These are phyloP conservation scores for Horisme vitalbata DNA, from an alignment of 2,888 invertebrate genomes.

Conservation along the genomic window DNA sequence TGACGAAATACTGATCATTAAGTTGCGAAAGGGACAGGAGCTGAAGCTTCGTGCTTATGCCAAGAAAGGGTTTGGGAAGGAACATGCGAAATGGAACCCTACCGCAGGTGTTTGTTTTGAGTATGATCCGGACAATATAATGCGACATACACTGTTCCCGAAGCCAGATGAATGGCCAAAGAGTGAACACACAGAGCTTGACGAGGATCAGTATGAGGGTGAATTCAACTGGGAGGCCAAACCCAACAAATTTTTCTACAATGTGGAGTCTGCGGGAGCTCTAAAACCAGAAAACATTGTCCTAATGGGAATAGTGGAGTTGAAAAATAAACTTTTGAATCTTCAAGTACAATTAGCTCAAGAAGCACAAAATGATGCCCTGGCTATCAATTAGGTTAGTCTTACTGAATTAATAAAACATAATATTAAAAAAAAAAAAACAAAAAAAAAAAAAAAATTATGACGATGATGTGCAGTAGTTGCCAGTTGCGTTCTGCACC, in stretches of 20 bases:
- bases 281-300: slow-evolving; percentile 98
- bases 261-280: slow-evolving; percentile 97
- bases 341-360: slow-evolving; percentile 96
- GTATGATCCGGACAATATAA: slow-evolving; percentile 99
- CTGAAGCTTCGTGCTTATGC: slow-evolving; percentile 97
- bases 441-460: too few species aligned
- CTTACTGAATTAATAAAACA: slow-evolving; percentile 9
- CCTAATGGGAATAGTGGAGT: slow-evolving; percentile 94
- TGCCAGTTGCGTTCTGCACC: too few species aligned
- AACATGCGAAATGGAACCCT: slow-evolving; percentile 99
- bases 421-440: too few species aligned
- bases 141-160: slow-evolving; percentile 97
- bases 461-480: too few species aligned
- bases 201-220: slow-evolving; percentile 96
- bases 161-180: slow-evolving; percentile 99
- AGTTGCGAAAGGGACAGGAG: slow-evolving; percentile 93
- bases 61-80: slow-evolving; percentile 98
- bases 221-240: slow-evolving; percentile 97
- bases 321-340: slow-evolving; percentile 98
- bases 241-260: slow-evolving; percentile 98
- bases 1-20: slow-evolving; percentile 92
- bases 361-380: slow-evolving; percentile 92
- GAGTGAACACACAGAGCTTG: slow-evolving; percentile 97
- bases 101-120: slow-evolving; percentile 99
- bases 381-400: slow-evolving; percentile 85